Evolutionary conservation across 2,113 vertebrate species (phyloP).

Genomic region (Motacilla alba): DNA sequence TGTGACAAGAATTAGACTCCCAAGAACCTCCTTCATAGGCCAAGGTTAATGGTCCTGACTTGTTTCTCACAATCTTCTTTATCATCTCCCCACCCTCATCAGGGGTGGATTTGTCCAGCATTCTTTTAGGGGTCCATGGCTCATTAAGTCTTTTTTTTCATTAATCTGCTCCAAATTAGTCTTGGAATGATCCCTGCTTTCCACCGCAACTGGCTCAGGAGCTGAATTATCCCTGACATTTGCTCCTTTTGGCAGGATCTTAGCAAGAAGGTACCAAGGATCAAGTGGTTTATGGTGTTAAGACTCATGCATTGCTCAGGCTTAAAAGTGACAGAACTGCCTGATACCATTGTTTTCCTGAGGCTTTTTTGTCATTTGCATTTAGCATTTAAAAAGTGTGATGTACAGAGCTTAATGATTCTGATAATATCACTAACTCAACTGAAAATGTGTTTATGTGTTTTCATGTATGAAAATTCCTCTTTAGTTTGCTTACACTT

Average conservation of each 20-base stretch:
- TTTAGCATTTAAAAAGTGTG: not conserved
- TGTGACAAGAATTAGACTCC: conserved; percentile 42
- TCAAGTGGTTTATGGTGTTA: conserved; percentile 7
- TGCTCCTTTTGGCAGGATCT: conserved; percentile 9
- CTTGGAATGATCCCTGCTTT: conserved; percentile 49
- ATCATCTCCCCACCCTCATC: conserved; percentile 69
- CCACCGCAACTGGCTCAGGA: conserved; percentile 2
- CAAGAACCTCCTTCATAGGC: not conserved
- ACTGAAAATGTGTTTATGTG: not conserved
- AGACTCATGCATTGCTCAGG: not conserved
- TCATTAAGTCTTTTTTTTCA: conserved; percentile 74
- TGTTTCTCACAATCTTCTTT: conserved; percentile 40
- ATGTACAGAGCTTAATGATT: not conserved
- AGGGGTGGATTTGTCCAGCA: conserved; percentile 65
- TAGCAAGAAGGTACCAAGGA: not conserved
- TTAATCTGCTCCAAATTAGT: conserved; percentile 65
- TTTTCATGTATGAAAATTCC: not conserved
- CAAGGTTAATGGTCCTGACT: conserved; percentile 7
- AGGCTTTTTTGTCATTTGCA: not conserved
- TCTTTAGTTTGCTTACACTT: not conserved
- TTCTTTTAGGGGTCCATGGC: conserved; percentile 63
- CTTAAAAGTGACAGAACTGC: conserved; percentile 19
- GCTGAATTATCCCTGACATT: conserved; percentile 33
- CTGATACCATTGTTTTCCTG: conserved; percentile 11
- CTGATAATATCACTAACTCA: not conserved